Evolutionary conservation across 2,113 vertebrate genomes (phyloP).

Genomic region (Atlantisia rogersi): DNA sequence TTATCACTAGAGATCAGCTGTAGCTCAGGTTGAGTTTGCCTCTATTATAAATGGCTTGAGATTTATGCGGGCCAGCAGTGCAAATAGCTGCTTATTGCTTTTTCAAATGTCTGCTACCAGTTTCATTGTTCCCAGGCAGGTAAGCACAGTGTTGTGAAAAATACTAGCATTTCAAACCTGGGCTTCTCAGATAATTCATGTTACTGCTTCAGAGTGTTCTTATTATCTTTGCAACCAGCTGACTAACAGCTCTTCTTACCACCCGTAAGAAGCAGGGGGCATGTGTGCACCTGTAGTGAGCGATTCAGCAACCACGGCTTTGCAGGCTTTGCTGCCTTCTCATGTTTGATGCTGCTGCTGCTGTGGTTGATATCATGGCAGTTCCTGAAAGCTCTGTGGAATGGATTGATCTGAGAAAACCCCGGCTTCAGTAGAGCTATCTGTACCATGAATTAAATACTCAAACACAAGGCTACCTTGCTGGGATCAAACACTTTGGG

Average conservation of each 20-base stretch:
- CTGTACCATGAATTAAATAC: not conserved
- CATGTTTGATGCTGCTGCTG: not conserved
- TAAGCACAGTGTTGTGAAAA: not conserved
- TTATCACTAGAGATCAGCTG: not conserved
- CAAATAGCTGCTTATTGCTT: not conserved
- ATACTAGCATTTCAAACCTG: not conserved
- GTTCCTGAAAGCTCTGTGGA: not conserved
- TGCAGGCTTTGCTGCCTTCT: not conserved
- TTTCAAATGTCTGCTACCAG: not conserved
- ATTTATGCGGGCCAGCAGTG: not conserved
- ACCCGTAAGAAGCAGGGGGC: not conserved
- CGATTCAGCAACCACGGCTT: not conserved
- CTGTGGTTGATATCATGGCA: not conserved
- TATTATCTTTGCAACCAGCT: not conserved
- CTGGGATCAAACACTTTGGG: not conserved
- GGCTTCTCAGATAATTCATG: not conserved
- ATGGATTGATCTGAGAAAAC: not conserved
- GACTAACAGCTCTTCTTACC: not conserved
- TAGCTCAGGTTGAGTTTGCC: not conserved
- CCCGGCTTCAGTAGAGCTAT: not conserved
- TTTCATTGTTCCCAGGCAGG: constrained; percentile 30
- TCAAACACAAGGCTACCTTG: not conserved
- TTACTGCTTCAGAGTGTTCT: not conserved
- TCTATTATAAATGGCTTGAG: not conserved
- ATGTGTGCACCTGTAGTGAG: not conserved